Evolutionary conservation across 2,113 vertebrate species (phyloP).

Genomic region (Gavia stellata): DNA sequence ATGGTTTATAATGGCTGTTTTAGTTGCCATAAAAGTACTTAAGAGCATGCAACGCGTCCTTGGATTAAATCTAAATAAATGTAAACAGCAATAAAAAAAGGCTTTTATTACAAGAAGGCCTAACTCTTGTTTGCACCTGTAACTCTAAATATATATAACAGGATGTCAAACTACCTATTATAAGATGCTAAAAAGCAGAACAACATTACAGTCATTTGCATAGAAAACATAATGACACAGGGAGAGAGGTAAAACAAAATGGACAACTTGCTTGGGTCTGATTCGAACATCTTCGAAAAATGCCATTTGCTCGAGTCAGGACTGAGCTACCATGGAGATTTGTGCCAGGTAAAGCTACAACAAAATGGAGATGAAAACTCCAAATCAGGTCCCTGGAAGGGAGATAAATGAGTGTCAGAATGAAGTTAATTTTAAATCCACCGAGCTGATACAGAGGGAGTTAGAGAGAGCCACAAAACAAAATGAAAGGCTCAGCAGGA

Average conservation of each 20-base stretch:
- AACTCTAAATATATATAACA: not conserved
- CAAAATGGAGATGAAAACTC: not conserved
- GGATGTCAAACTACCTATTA: not conserved
- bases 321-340: not conserved
- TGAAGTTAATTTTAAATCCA: conserved; percentile 22
- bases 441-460: not conserved
- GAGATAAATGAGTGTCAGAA: not conserved
- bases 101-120: not conserved
- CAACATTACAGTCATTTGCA: not conserved
- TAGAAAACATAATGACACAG: not conserved
- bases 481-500: conserved; percentile 46
- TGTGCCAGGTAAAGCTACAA: not conserved
- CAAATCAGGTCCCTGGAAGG: not conserved
- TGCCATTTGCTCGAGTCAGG: not conserved
- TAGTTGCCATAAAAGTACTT: conserved; percentile 2
- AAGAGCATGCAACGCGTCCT: not conserved
- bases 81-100: not conserved
- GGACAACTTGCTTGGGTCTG: conserved; percentile 13
- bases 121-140: not conserved
- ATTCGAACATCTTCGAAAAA: not conserved
- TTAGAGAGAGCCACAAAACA: not conserved
- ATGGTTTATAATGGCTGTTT: not conserved
- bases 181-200: not conserved
- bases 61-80: not conserved
- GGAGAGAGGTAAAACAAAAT: conserved; percentile 30